Conservation (phyloP, 2,888 invertebrate species). For the Peribatodes rhomboidaria region DNA sequence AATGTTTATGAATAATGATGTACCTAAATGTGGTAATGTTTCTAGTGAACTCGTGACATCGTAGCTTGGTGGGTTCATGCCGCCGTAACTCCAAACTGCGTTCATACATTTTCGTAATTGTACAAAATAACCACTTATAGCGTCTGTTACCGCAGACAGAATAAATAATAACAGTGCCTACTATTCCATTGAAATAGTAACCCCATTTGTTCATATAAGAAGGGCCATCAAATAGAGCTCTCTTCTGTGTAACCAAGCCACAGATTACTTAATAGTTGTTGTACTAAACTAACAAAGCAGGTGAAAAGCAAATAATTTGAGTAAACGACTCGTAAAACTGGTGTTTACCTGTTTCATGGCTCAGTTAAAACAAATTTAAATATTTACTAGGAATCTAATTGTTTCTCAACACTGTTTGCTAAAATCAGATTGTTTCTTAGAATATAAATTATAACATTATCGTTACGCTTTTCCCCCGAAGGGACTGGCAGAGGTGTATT, state of each 20-base stretch:
- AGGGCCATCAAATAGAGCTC: constrained; percentile 13
- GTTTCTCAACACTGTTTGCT: neutral
- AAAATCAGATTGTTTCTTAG: neutral
- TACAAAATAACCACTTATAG: neutral
- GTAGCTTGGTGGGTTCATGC: neutral
- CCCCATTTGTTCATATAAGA: constrained; percentile 16
- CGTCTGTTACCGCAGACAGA: neutral
- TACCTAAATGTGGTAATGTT: neutral
- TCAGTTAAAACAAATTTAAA: neutral
- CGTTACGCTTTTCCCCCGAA: too few relatives aligned
- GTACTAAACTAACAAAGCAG: constrained; percentile 2
- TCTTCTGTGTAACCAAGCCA: neutral
- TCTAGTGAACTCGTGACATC: constrained; percentile 14
- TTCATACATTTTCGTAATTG: constrained; percentile 17
- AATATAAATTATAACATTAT: too few relatives aligned
- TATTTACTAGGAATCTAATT: neutral
- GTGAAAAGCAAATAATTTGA: constrained; percentile 12
- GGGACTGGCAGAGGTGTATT: too few relatives aligned
- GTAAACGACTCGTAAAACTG: constrained; percentile 6
- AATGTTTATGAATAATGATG: neutral
- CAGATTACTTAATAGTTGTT: too few relatives aligned
- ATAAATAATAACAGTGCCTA: too few relatives aligned
- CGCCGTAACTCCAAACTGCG: constrained; percentile 21
- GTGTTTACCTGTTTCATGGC: neutral
- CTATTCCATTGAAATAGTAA: constrained; percentile 13